A percentile compares a stretch with the other conserved stretches of the same genome.
phyloP scores from a whole-genome alignment of 2,888 invertebrate genomes.

The Ceriagrion tenellum region DNA sequence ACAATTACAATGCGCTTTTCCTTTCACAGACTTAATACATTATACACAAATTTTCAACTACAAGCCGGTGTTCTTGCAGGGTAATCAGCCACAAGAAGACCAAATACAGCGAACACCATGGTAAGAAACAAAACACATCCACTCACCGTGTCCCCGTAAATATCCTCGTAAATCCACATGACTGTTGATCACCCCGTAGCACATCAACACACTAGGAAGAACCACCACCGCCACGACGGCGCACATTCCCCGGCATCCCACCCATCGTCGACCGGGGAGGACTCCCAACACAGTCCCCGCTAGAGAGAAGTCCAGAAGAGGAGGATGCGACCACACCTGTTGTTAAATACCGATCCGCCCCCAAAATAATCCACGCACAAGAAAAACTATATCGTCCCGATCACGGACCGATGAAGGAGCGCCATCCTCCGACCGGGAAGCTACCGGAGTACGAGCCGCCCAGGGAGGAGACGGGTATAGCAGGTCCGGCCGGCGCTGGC shows the following conservation, averaged over 20 bases:
- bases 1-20: too few species aligned
- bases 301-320: background rate
- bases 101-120: background rate
- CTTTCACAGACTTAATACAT: too few species aligned
- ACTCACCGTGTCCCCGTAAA: conserved; percentile 28
- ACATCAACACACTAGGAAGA: background rate
- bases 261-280: background rate
- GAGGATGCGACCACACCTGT: background rate
- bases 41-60: too few species aligned
- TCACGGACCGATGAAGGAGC: background rate
- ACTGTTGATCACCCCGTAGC: background rate
- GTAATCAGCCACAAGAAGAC: background rate
- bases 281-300: background rate
- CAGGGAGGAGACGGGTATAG: background rate
- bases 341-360: background rate
- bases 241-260: background rate
- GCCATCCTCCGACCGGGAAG: background rate
- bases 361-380: background rate
- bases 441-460: too few species aligned
- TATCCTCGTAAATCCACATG: conserved; percentile 39
- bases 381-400: background rate
- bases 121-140: background rate
- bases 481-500: background rate
- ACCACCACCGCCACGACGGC: background rate
- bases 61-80: background rate